Percentiles rank a stretch among this genome's conserved stretches.
Conservation (phyloP, 92 coral and sea anemone species). For the Muricea muricata region DNA sequence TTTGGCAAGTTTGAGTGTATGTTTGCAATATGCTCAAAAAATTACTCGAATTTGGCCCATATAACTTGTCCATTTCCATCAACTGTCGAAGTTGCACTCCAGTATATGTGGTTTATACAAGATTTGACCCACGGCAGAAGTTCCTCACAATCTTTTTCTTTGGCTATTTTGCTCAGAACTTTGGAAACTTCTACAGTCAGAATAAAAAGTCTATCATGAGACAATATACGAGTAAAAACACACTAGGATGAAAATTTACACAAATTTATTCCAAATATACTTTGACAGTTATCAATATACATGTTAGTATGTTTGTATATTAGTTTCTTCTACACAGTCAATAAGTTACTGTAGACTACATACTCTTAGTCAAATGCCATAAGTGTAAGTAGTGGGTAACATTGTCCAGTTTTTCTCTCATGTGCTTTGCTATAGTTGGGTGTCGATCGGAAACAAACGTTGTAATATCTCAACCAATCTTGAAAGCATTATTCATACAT, state of each 20-base stretch:
- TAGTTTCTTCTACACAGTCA: too few species aligned
- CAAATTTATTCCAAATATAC: background rate
- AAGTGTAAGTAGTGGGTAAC: slow-evolving; percentile 72
- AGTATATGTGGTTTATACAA: slow-evolving; percentile 59
- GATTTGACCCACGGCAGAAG: slow-evolving; percentile 29
- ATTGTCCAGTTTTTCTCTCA: slow-evolving; percentile 48
- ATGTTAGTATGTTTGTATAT: too few species aligned
- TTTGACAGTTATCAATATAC: too few species aligned
- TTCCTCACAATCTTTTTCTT: slow-evolving; percentile 52
- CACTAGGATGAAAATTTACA: too few species aligned
- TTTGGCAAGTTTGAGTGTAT: slow-evolving; percentile 52
- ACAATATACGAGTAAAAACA: too few species aligned
- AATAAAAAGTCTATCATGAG: background rate
- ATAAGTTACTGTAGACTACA: background rate
- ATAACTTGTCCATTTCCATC: slow-evolving; percentile 70
- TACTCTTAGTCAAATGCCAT: slow-evolving; percentile 72
- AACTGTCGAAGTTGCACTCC: slow-evolving; percentile 70
- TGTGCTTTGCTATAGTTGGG: slow-evolving; percentile 46
- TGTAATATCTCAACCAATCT: too few species aligned
- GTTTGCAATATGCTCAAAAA: slow-evolving; percentile 63
- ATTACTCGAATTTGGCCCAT: slow-evolving; percentile 72
- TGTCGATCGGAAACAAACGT: slow-evolving; percentile 67
- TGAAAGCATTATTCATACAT: background rate
- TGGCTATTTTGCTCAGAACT: slow-evolving; percentile 17
- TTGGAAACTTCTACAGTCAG: slow-evolving; percentile 14